phyloP scores from a whole-genome alignment of 2,113 vertebrate genomes.

The Atlantisia rogersi region DNA sequence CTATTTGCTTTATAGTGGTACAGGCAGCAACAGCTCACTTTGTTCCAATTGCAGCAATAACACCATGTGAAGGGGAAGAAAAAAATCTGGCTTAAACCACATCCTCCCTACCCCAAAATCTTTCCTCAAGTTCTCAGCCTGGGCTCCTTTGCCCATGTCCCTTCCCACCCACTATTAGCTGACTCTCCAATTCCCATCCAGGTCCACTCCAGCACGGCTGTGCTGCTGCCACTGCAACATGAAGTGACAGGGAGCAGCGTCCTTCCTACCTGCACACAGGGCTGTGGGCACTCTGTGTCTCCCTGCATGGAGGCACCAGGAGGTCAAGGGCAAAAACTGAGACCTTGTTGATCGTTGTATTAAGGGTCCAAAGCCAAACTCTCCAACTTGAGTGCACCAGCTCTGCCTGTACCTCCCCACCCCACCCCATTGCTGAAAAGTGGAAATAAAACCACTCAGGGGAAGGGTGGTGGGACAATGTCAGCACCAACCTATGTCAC shows the following conservation, averaged over 20 bases:
- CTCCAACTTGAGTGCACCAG: background rate
- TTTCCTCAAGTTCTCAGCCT: background rate
- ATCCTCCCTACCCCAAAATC: background rate
- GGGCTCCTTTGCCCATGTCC: background rate
- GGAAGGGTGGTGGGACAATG: background rate
- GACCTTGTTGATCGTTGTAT: background rate
- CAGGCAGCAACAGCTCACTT: background rate
- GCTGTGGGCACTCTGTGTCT: background rate
- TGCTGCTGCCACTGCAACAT: background rate
- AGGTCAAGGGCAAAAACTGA: background rate
- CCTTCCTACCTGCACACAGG: accelerated
- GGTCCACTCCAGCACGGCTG: accelerated
- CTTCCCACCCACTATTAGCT: accelerated
- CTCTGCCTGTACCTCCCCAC: background rate
- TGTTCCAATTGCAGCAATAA: background rate
- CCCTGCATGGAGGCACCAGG: background rate
- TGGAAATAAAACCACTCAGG: background rate
- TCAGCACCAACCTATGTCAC: background rate
- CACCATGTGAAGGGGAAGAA: background rate
- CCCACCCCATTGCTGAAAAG: background rate
- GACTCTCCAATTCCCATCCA: background rate
- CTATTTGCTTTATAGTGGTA: background rate
- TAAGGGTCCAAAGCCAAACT: background rate
- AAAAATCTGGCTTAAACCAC: background rate
- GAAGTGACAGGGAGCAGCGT: background rate